Evolutionary conservation across 2,888 invertebrate species (phyloP).

Genomic region (Panzeria rudis): DNA sequence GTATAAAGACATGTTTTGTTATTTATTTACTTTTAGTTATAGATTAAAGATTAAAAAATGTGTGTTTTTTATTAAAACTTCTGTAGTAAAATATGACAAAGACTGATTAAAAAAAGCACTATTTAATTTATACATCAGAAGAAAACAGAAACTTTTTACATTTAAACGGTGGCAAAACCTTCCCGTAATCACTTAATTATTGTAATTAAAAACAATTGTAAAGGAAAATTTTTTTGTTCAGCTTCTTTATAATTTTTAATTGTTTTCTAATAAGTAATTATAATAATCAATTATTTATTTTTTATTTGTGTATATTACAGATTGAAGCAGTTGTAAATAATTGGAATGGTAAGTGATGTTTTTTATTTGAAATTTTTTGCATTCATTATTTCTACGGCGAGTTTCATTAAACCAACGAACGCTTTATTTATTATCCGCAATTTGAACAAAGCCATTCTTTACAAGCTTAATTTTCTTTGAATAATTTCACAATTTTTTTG

Average conservation of each 20-base stretch:
- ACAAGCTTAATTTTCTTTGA: neutral
- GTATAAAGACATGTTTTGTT: conserved; percentile 3
- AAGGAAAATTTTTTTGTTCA: conserved; percentile 1
- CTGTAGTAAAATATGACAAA: neutral
- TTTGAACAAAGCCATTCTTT: neutral
- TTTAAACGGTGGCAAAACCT: conserved; percentile 20
- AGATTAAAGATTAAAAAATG: conserved; percentile 9
- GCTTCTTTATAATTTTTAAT: conserved; percentile 9
- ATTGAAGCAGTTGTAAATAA: neutral
- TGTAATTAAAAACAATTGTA: conserved; percentile 9
- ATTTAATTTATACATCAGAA: neutral
- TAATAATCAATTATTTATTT: neutral
- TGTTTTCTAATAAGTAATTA: conserved; percentile 18
- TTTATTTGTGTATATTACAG: neutral
- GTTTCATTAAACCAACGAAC: neutral
- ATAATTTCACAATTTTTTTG: neutral
- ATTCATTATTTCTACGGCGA: neutral
- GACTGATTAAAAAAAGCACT: conserved; percentile 2
- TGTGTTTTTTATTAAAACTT: conserved; percentile 15
- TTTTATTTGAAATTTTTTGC: neutral
- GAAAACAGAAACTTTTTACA: neutral
- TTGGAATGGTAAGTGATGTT: neutral
- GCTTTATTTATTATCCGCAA: neutral
- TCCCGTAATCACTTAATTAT: conserved; percentile 41
- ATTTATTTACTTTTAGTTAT: conserved; percentile 38